A percentile compares a stretch with the other conserved stretches of the same genome.
phyloP scores from a whole-genome alignment of 2,888 invertebrate genomes.

The Conomelus anceps region DNA sequence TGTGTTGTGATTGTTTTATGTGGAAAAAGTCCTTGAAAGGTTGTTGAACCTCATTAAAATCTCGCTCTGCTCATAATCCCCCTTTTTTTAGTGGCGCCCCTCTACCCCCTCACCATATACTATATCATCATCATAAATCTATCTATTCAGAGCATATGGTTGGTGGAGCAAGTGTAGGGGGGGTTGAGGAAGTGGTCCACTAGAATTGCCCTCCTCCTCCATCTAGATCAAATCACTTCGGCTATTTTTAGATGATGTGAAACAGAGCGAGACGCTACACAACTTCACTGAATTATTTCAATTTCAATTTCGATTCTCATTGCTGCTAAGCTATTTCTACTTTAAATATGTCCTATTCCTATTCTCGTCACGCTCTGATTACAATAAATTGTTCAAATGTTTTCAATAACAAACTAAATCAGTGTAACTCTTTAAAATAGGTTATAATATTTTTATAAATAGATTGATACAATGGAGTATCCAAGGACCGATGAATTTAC shows the following conservation, averaged over 20 bases:
- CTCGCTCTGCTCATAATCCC: background rate
- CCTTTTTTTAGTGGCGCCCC: background rate
- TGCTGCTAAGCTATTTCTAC: background rate
- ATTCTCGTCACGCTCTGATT: background rate
- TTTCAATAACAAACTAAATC: too few relatives aligned
- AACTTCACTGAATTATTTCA: background rate
- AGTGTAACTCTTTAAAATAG: too few relatives aligned
- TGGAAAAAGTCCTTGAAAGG: background rate
- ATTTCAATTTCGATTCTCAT: background rate
- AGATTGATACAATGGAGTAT: too few relatives aligned
- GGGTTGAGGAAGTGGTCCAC: background rate
- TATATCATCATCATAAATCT: background rate
- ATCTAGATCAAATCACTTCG: background rate
- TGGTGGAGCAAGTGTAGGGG: too few relatives aligned
- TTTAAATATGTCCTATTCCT: background rate
- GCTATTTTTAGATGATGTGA: background rate
- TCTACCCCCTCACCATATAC: background rate
- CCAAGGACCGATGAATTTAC: too few relatives aligned
- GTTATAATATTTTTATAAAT: too few relatives aligned
- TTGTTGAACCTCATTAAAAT: background rate
- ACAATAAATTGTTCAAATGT: too few relatives aligned
- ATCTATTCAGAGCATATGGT: background rate
- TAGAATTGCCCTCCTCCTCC: background rate
- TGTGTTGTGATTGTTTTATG: background rate
- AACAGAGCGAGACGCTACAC: background rate